Conservation (phyloP, 1,140 invertebrate genomes). For the Drosophila sp. region DNA sequence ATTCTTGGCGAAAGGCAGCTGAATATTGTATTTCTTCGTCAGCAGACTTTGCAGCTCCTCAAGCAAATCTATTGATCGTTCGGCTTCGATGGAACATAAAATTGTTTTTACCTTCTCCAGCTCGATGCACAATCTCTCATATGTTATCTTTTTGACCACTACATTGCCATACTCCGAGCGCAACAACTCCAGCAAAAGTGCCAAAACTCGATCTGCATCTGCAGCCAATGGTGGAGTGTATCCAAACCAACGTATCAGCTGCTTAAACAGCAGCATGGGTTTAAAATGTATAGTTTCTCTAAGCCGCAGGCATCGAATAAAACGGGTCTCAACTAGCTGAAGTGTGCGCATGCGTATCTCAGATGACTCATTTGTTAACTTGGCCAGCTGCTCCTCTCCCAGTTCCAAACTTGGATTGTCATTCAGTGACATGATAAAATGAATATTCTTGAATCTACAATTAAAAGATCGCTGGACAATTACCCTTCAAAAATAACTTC, state of each 20-base stretch:
- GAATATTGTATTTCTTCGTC: constrained; percentile 22
- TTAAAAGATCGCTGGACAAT: not conserved
- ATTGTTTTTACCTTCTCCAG: constrained; percentile 55
- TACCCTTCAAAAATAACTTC: not conserved
- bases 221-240: constrained; percentile 35
- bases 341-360: constrained; percentile 76
- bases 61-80: constrained; percentile 39
- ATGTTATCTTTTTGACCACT: constrained; percentile 50
- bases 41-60: constrained; percentile 49
- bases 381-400: constrained; percentile 42
- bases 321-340: constrained; percentile 60
- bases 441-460: not conserved
- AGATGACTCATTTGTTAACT: constrained; percentile 60
- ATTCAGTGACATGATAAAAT: constrained; percentile 8
- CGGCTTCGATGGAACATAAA: constrained; percentile 17
- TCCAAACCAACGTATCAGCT: constrained; percentile 77
- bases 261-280: constrained; percentile 61
- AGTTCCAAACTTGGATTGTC: constrained; percentile 15
- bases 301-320: constrained; percentile 54
- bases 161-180: constrained; percentile 48
- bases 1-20: not conserved
- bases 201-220: constrained; percentile 56
- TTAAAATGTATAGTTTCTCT: constrained; percentile 55
- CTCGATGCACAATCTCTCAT: constrained; percentile 48
- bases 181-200: constrained; percentile 62